Percentiles rank a stretch among this genome's conserved stretches.
These are phyloP conservation scores for Hirundichthys speculiger DNA, from an alignment of 2,113 vertebrate species.

Conservation along the genomic window DNA sequence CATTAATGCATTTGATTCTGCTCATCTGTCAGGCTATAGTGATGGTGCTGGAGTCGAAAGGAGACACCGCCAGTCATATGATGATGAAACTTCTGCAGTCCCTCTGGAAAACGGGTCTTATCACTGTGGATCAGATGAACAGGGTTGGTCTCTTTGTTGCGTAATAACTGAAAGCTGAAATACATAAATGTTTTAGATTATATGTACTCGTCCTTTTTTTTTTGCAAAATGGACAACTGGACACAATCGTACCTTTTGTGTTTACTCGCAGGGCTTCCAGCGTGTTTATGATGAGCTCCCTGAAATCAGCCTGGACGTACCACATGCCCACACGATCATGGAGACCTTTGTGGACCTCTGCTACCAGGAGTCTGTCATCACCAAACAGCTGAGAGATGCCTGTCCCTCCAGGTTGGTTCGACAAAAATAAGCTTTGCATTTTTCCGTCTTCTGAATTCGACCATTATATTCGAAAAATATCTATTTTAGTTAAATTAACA, in stretches of 20 bases:
- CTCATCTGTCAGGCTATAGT: slow-evolving; percentile 77
- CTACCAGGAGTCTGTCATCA: slow-evolving; percentile 84
- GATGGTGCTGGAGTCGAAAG: slow-evolving; percentile 87
- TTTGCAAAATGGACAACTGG: too few relatives aligned
- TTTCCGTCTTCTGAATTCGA: too few relatives aligned
- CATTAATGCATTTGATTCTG: background rate
- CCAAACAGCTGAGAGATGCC: slow-evolving; percentile 84
- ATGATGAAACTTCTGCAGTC: slow-evolving; percentile 86
- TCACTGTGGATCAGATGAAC: slow-evolving; percentile 92
- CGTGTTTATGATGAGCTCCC: slow-evolving; percentile 86
- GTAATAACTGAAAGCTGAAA: too few relatives aligned
- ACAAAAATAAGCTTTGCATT: background rate
- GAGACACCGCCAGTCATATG: slow-evolving; percentile 80
- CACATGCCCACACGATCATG: slow-evolving; percentile 84
- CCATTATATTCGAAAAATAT: too few relatives aligned
- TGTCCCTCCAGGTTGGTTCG: slow-evolving; percentile 83
- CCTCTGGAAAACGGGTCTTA: slow-evolving; percentile 86
- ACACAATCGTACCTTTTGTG: too few relatives aligned
- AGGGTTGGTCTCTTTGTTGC: slow-evolving; percentile 71
- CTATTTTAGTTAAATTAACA: too few relatives aligned
- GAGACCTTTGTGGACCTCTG: slow-evolving; percentile 88
- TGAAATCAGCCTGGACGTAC: slow-evolving; percentile 87
- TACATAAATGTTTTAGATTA: too few relatives aligned
- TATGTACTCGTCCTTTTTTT: too few relatives aligned
- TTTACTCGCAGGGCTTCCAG: slow-evolving; percentile 82